Base-by-base conservation (phyloP, 2,797 vertebrate genomes). In the Neoniphon sammara region DNA sequence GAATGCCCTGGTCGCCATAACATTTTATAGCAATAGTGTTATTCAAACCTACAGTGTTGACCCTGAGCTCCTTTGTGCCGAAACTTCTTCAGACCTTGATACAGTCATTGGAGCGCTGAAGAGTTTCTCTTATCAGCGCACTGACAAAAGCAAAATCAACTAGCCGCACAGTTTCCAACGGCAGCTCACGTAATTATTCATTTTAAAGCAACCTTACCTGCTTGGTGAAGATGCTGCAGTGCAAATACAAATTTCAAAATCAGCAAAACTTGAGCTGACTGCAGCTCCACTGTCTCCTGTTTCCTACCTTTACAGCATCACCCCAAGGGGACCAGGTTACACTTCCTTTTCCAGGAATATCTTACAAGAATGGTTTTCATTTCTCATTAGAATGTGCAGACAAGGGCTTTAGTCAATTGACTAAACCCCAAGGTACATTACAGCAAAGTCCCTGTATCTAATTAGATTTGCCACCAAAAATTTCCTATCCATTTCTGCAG, bases 201-300 rank as follows among this genome's bases (percentile, higher is more conserved):
- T 75, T 75, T 77, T 73, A 34, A 60, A 52, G 54, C 3, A 50
- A 25, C 18, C 66, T 57, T 47, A 75, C 73, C 76, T 66, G 71
- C 4, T 47, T 27, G 17, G 46, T 47, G 46, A 17, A 73, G 61
- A n/a, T 18, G 46, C 15, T 47, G 46, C 3, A 8, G 5, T 42
- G 78, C 68, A 0, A 1, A 34, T 5, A 15, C 30, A 70, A 69
- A 79, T 61, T 17, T 73, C 8, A 25, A 31, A 61, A 70, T 78
- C 81, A 81, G 76, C 76, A 68, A n/a, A 82, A 80, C 52, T 9
- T 44, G 17, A 42, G 46, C 62, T 27, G 2, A 69, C 27, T 36
- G 70, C 67, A 49, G 63, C 71, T 49, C 44, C 53, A 15, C 50
- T 6, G 8, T 36, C 50, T 65, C 59, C 65, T 63, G 44, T 34